A percentile compares a stretch with the other conserved stretches of the same genome.
Conservation (phyloP, 30 jellyfish, hydroid and myxozoan genomes). For the Rhopilema esculentum region DNA sequence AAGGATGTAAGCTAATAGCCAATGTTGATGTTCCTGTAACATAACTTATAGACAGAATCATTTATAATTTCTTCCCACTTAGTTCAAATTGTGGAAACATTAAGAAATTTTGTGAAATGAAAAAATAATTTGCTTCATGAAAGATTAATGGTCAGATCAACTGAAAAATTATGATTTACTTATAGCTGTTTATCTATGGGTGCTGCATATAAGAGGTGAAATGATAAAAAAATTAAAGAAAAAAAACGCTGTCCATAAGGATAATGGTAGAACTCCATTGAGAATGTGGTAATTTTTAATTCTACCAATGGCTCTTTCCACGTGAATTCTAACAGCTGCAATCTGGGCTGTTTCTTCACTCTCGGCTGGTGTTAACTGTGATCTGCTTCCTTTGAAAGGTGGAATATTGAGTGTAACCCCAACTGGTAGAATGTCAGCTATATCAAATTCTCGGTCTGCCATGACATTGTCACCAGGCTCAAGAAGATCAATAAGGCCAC, state of each 20-base stretch:
- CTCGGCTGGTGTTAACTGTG: slow-evolving; percentile 58
- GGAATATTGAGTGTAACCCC: slow-evolving; percentile 55
- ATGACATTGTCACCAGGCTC: slow-evolving; percentile 46
- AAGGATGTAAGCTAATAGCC: not conserved
- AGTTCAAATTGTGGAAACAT: too few relatives aligned
- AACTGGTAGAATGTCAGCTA: slow-evolving; percentile 38
- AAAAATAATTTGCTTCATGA: not conserved
- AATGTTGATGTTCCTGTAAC: not conserved
- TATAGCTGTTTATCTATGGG: not conserved
- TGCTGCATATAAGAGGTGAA: not conserved
- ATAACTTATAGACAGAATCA: not conserved
- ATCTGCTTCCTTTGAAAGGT: slow-evolving; percentile 32
- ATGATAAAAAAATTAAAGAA: not conserved
- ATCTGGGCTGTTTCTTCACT: slow-evolving; percentile 32
- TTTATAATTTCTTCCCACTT: too few relatives aligned
- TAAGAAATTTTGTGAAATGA: not conserved
- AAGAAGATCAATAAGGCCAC: slow-evolving; percentile 22
- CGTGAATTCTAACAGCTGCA: slow-evolving; percentile 51
- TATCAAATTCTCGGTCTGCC: slow-evolving; percentile 73
- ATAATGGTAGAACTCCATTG: slow-evolving; percentile 29
- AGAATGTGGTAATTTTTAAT: slow-evolving; percentile 51
- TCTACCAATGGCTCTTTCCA: slow-evolving; percentile 53
- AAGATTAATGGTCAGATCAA: not conserved
- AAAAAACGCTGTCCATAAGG: not conserved
- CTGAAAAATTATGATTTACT: not conserved